Conservation (phyloP, 2,888 invertebrate genomes). For the Byasa hedistus region DNA sequence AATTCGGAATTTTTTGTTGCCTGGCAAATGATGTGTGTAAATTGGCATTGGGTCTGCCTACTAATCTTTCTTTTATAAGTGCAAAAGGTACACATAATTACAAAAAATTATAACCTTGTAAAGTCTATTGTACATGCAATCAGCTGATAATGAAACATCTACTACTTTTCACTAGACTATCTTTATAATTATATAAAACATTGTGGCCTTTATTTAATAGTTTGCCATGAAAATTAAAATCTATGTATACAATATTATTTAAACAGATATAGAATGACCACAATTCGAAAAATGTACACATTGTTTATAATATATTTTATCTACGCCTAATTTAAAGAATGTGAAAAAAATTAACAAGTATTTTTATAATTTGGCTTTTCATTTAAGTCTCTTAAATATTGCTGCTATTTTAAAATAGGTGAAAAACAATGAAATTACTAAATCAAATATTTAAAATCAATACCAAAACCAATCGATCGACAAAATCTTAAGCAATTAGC, state of each 20-base stretch:
- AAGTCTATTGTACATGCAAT: too few species aligned
- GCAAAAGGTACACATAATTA: too few species aligned
- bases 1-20: too few species aligned
- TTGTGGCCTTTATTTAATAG: not conserved
- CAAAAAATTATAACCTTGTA: too few species aligned
- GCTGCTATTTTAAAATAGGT: not conserved
- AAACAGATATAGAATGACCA: not conserved
- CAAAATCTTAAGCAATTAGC: constrained; percentile 26
- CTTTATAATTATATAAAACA: not conserved
- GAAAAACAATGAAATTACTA: constrained; percentile 22
- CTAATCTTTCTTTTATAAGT: too few species aligned
- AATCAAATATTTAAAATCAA: constrained; percentile 26
- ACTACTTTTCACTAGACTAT: too few species aligned
- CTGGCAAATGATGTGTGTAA: too few species aligned
- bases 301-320: constrained; percentile 15
- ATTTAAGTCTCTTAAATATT: too few species aligned
- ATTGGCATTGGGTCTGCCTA: too few species aligned
- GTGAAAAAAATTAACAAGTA: not conserved
- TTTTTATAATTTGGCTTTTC: too few species aligned
- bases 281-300: not conserved
- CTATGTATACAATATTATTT: not conserved
- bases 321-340: constrained; percentile 17
- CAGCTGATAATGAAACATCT: too few species aligned
- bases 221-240: too few species aligned
- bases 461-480: constrained; percentile 24